These are phyloP conservation scores for Salvelinus fontinalis DNA, from an alignment of 2,113 vertebrate species.

Conservation along the genomic window DNA sequence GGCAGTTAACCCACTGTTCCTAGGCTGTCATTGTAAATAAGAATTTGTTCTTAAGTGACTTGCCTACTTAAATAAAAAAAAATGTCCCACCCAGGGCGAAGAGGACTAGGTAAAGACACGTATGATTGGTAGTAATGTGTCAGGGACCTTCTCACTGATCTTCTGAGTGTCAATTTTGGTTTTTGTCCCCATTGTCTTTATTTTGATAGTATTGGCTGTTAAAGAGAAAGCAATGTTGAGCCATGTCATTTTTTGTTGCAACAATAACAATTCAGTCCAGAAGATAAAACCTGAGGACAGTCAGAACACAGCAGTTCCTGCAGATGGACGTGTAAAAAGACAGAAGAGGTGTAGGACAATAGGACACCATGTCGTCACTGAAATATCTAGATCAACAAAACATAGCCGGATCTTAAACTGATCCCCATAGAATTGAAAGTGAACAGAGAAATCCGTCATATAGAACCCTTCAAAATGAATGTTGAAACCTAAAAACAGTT, in stretches of 20 bases:
- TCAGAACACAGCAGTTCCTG: too few species aligned
- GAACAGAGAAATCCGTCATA: neutral
- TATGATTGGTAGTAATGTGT: neutral
- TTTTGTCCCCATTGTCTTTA: constrained; percentile 17
- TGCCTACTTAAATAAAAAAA: too few species aligned
- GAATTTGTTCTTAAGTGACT: too few species aligned
- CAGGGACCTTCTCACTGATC: constrained; percentile 1
- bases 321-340: too few species aligned
- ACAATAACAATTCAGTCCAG: constrained; percentile 13
- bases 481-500: neutral
- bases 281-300: neutral
- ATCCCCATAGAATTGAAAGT: neutral
- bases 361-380: too few species aligned
- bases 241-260: neutral
- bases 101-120: too few species aligned
- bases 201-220: neutral
- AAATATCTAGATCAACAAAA: neutral
- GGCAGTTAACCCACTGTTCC: too few species aligned
- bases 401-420: neutral
- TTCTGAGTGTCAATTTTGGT: neutral
- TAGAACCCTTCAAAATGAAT: neutral
- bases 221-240: neutral
- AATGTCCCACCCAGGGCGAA: too few species aligned
- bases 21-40: too few species aligned
- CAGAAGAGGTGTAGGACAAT: too few species aligned